A percentile compares a stretch with the other conserved stretches of the same genome.
Conservation (phyloP, 2,888 invertebrate species). For the Sesamia inferens region DNA sequence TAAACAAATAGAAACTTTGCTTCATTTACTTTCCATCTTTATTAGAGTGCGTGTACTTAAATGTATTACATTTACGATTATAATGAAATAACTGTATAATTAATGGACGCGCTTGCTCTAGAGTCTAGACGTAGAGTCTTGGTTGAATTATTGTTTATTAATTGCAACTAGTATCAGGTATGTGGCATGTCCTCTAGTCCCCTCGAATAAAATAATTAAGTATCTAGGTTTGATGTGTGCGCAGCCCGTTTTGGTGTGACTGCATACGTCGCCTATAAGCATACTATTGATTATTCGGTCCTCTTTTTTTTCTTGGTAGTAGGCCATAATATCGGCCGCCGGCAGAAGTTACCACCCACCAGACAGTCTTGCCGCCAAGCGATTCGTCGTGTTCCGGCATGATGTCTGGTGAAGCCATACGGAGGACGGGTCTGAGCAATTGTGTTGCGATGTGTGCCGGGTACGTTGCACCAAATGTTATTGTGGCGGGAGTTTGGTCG, state of each 20-base stretch:
- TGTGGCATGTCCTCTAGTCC: conserved; percentile 26
- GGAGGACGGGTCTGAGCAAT: no score
- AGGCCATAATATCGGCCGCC: no score
- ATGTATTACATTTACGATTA: conserved; percentile 35
- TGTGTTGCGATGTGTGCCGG: no score
- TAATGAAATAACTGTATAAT: conserved; percentile 29
- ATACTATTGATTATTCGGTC: conserved; percentile 76
- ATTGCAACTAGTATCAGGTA: conserved; percentile 13
- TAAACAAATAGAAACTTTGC: conserved; percentile 65
- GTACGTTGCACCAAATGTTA: no score
- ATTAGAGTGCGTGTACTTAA: conserved; percentile 27
- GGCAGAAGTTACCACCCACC: no score
- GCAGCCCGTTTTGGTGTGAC: conserved; percentile 72
- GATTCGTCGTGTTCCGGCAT: no score
- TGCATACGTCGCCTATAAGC: conserved; percentile 76
- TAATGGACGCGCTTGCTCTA: conserved; percentile 20
- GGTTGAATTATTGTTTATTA: conserved; percentile 47
- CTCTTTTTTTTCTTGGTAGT: no score
- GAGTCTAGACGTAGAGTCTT: conserved; percentile 18
- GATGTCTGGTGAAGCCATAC: no score
- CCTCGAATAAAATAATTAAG: conserved; percentile 67
- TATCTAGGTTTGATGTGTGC: conserved; percentile 53
- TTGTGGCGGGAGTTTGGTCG: no score
- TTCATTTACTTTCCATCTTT: conserved; percentile 60
- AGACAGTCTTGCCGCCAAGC: no score